Evolutionary conservation across 23 tunicate genomes (phyloP), one percentile per base, ranked within the genome.

Genomic region (Pegea sp.): DNA sequence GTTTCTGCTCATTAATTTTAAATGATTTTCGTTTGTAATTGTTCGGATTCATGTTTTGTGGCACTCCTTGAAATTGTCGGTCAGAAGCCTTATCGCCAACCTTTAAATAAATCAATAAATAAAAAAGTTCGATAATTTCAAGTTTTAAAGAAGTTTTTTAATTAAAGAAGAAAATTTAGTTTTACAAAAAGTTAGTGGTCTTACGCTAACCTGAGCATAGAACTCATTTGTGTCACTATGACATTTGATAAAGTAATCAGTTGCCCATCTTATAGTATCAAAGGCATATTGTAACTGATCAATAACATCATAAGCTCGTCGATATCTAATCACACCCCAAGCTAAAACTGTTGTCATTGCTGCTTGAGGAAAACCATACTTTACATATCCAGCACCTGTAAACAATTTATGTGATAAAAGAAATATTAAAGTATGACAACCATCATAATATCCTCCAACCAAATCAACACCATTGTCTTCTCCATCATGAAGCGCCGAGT

Each of bases 401-500:
- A 24, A 48, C 18, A 0, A 24, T 4, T 22, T 50, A 50, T 8
- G 21, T n/a, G n/a, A n/a, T n/a, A n/a, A n/a, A n/a, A n/a, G n/a
- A n/a, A n/a, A n/a, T n/a, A n/a, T 16, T 38, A 38, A 38, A 8
- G 46, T 16, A 38, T 8, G 46, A 8, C 16, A 38, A 72, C 97
- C 97, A 51, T 87, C 97, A 44, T 87, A 87, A 55, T 87, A 87
- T 43, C 97, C 97, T 25, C 97, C 97, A 28, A 56, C 26, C 42
- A 87, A 54, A 50, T 87, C 97, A 23, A 61, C 48, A 24, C 71
- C 66, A 23, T 13, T 50, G 26, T 87, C 97, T 4, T 51, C 34
- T 5, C 97, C 97, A 43, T 87, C 97, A 33, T 59, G 28, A 55
- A 87, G 0, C 5, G 68, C 88, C 0, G 97, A 87, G 31, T 69